Base-by-base conservation (phyloP, 2,113 vertebrate species). In the Spermophilus dauricus region DNA sequence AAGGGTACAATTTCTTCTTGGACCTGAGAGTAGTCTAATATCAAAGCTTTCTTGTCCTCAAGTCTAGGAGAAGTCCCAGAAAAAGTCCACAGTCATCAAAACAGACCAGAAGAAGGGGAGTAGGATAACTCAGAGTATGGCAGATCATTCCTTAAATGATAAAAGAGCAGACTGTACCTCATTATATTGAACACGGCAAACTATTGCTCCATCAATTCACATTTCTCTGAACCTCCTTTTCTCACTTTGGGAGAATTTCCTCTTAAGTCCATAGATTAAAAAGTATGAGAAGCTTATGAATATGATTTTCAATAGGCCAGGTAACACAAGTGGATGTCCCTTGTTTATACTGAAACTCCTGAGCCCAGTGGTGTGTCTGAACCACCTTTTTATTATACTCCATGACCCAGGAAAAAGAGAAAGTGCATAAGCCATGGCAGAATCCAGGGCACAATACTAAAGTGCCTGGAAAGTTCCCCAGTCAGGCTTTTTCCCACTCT, bases 381-480 rank as follows among this genome's bases (percentile, higher is more conserved):
- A 81, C 37, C 39, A 69, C 67, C 22, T 2, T 58, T 2, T 83
- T 53, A 39, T 63, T 76, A 78, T 5, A 22, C 30, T 96, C 78
- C 34, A 16, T 72, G 65, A 76, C 3, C 8, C 17, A 73, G 65
- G 4, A 11, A 4, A 91, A 10, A 16, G 6, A 24, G 70, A 86
- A 70, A 56, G 24, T 2, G 69, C 12, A 83, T 0, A 26, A 8
- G 32, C 16, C 5, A 84, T 1, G 51, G 37, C 75, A 13, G 67
- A 67, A 90, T 65, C 92, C 63, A 89, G 16, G 20, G n/a, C n/a
- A 28, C 28, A 87, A 90, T 89, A 77, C 42, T 84, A 95, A 96
- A 42, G 51, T 56, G 65, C 22, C 92, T 96, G 95, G 28, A 82
- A 97, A 97, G 84, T 58, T 78, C 32, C 86, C 78, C 67, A 73